Base-by-base conservation (phyloP, 2,797 vertebrate genomes). In the Arnoldichthys spilopterus region DNA sequence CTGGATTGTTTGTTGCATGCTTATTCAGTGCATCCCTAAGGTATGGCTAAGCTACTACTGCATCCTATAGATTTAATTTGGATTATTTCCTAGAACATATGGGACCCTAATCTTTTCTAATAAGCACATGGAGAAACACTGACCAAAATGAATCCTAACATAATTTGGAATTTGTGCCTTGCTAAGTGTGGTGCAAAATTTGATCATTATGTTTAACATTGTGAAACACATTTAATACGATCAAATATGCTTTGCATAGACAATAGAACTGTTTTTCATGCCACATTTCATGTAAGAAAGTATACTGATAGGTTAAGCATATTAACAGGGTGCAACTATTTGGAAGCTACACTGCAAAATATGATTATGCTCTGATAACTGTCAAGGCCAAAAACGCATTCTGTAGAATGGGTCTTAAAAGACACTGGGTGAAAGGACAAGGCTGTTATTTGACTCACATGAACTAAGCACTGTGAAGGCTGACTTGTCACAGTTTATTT, bases 21-120 rank as follows among this genome's bases (percentile, higher is more conserved):
- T 90, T 97, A 76, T 97, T 97, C 89, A 97, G 96, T 40, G 96
- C 96, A 59, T 95, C 96, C 20, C 93, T 97, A 87, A 97, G 96
- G 96, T 61, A 61, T 61, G 59, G 13, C 16, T 61, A 0, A 61
- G 56, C 4, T 15, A 30, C 6, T 59, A 18, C 24, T 43, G n/a
- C 22, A 45, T 67, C 47, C 1, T 47, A 3, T 67, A 66, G 11
- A 34, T 66, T 45, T 15, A 43, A 6, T 45, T 43, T 43, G n/a
- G 22, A 24, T 15, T 2, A n/a, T 40, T 64, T 64, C 3, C 32
- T 63, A 28, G 18, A 9, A 5, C 4, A 26, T 43, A 24, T 66
- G 20, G 11, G 37, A 34, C n/a, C 9, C 4, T 47, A 8, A 66
- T 37, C 2, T 3, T 37, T 2, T 40, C 62, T 63, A 22, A 54